A percentile compares a stretch with the other conserved stretches of the same genome.
phyloP scores from a whole-genome alignment of 2,888 invertebrate species.

The Boloria selene region DNA sequence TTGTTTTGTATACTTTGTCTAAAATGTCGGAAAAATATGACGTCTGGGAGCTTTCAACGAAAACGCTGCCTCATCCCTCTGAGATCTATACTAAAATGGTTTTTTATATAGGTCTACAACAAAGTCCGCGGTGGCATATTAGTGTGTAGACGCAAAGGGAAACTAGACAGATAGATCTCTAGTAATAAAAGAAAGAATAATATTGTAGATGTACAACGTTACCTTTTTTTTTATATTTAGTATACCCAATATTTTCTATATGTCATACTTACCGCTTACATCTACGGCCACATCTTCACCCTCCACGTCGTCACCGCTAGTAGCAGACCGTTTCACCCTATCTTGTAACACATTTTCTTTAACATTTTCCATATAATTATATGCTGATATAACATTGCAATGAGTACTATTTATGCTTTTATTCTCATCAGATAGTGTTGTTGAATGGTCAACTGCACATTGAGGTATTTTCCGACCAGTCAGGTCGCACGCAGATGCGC shows the following conservation, averaged over 20 bases:
- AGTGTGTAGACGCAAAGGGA: too few species aligned
- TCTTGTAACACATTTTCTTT: background rate
- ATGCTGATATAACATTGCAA: background rate
- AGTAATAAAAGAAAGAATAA: too few species aligned
- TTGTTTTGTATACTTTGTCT: too few species aligned
- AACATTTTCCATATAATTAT: background rate
- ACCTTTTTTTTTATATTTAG: too few species aligned
- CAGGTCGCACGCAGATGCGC: slow-evolving; percentile 14
- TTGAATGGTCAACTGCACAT: background rate
- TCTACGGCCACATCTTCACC: slow-evolving; percentile 5
- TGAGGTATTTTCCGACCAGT: slow-evolving; percentile 1
- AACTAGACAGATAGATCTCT: too few species aligned
- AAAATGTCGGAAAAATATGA: too few species aligned
- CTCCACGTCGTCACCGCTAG: background rate
- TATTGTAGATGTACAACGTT: too few species aligned
- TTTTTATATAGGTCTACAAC: too few species aligned
- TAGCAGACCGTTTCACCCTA: background rate
- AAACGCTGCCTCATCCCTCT: too few species aligned
- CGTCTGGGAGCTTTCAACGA: too few species aligned
- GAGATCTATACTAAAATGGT: too few species aligned
- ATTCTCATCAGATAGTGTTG: background rate
- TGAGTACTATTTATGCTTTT: background rate
- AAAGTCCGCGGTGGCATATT: too few species aligned
- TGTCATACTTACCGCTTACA: slow-evolving; percentile 16
- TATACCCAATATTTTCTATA: background rate